Evolutionary conservation across 2,797 vertebrate genomes (phyloP).

Genomic region (Nyctibius grandis): DNA sequence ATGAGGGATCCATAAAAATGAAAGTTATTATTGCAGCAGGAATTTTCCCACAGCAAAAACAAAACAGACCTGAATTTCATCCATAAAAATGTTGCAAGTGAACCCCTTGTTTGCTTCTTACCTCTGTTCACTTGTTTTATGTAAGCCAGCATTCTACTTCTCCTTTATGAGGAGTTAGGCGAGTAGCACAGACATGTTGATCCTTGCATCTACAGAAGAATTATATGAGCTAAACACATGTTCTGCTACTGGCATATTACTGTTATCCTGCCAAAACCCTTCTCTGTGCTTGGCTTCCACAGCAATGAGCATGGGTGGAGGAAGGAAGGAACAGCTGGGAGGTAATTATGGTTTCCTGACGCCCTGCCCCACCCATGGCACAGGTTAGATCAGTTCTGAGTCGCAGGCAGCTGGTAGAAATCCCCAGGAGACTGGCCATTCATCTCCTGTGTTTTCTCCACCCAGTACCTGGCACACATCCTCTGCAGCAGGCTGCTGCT

Average conservation of each 20-base stretch:
- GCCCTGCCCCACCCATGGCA: constrained; percentile 48
- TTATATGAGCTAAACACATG: constrained; percentile 33
- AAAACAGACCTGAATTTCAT: constrained; percentile 8
- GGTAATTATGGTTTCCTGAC: constrained; percentile 41
- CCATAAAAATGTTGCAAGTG: neutral
- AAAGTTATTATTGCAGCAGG: constrained; percentile 21
- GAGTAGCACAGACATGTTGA: neutral
- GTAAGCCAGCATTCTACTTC: neutral
- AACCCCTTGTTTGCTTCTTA: constrained; percentile 28
- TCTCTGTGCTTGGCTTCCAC: constrained; percentile 1
- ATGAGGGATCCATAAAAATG: constrained; percentile 58
- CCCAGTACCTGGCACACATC: constrained; percentile 41
- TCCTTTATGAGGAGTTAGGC: neutral
- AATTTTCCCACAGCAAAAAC: constrained; percentile 62
- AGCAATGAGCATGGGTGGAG: constrained; percentile 40
- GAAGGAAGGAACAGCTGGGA: constrained; percentile 64
- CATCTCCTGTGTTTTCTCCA: constrained; percentile 21
- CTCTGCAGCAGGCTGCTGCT: neutral
- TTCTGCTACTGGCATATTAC: constrained; percentile 42
- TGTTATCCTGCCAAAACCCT: constrained; percentile 30
- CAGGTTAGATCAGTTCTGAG: constrained; percentile 59
- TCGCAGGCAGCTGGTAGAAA: constrained; percentile 41
- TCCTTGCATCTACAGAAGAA: constrained; percentile 35
- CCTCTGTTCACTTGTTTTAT: constrained; percentile 6
- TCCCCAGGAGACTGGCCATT: constrained; percentile 7